These are phyloP conservation scores for Melangyna quadrimaculata DNA, from an alignment of 2,888 invertebrate species.

Conservation along the genomic window DNA sequence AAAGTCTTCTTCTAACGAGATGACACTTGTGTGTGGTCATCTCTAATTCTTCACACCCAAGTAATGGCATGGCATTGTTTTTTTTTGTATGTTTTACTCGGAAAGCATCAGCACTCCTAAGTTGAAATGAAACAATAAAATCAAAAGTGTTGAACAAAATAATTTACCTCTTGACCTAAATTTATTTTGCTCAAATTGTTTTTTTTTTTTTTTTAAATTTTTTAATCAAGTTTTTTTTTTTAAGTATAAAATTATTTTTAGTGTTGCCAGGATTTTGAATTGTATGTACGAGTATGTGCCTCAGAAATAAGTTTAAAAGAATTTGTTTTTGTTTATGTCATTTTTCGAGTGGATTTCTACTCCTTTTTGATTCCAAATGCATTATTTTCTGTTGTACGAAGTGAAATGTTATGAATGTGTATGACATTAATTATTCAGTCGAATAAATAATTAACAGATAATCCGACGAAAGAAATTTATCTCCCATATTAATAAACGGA, in stretches of 20 bases:
- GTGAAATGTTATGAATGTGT: no score
- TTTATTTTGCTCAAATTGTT: background rate
- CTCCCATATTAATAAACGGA: no score
- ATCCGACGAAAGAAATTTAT: no score
- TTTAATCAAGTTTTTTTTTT: conserved; percentile 16
- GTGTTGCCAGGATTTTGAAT: background rate
- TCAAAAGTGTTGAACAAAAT: conserved; percentile 17
- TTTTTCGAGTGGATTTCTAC: no score
- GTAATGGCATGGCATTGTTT: background rate
- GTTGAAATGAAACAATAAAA: conserved; percentile 21
- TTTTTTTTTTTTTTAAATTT: background rate
- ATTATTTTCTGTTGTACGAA: no score
- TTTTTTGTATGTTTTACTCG: no score
- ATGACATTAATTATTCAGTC: no score
- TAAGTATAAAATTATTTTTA: conserved; percentile 20
- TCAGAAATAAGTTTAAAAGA: no score
- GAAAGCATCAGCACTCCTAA: background rate
- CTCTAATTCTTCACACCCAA: background rate
- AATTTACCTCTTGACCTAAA: conserved; percentile 20
- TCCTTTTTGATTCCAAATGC: no score
- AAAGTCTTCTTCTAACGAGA: background rate
- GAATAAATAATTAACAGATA: no score
- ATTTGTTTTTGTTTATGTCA: no score
- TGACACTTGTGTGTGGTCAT: conserved; percentile 8
- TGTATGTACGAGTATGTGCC: no score